Conservation (phyloP, 2,797 vertebrate species). For the Brachymystax lenok region DNA sequence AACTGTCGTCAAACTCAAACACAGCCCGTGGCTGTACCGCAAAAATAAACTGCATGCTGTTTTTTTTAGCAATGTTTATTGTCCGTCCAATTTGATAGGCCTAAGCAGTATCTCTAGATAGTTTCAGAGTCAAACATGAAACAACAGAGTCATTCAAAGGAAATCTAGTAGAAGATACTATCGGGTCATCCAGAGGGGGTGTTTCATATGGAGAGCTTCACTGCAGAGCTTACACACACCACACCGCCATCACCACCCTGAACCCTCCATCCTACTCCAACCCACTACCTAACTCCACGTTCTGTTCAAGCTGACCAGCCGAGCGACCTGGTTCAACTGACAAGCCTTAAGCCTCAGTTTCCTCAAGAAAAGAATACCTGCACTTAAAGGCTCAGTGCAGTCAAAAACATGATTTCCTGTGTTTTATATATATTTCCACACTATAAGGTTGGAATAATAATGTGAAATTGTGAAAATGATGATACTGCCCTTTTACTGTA, state of each 20-base stretch:
- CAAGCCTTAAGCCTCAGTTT: conserved; percentile 54
- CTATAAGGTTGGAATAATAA: too few species aligned
- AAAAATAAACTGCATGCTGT: neutral
- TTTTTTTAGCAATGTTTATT: neutral
- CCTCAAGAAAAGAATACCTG: conserved; percentile 13
- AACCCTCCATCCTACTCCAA: neutral
- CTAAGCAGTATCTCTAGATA: neutral
- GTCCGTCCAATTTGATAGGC: neutral
- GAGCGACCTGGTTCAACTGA: conserved; percentile 55
- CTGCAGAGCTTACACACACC: neutral
- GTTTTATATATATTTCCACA: conserved; percentile 3
- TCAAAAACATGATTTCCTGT: conserved; percentile 23
- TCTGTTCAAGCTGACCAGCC: conserved; percentile 55
- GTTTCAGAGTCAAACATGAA: too few species aligned
- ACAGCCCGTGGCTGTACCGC: neutral
- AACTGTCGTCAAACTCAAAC: conserved; percentile 4
- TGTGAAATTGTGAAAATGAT: too few species aligned
- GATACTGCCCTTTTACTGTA: too few species aligned
- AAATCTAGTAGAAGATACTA: too few species aligned
- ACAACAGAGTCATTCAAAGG: too few species aligned
- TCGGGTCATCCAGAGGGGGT: too few species aligned
- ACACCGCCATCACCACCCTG: neutral
- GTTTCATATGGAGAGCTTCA: neutral
- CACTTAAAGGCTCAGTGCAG: conserved; percentile 26
- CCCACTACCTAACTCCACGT: conserved; percentile 12